Base-by-base conservation (phyloP, 2,797 vertebrate species). In the Hapalemur alaotrensis region DNA sequence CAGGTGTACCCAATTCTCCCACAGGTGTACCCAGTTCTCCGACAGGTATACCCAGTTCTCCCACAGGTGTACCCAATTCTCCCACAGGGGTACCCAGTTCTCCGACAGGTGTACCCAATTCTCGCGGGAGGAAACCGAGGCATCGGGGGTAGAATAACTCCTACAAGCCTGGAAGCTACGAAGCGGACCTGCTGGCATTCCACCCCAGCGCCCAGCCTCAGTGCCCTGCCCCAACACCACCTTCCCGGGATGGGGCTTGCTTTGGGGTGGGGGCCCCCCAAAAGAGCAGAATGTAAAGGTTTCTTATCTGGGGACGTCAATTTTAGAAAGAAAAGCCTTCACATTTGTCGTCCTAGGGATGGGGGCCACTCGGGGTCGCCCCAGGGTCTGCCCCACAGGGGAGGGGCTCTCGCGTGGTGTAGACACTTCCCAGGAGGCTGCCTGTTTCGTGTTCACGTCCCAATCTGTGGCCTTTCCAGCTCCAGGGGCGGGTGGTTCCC, bases 351-450 rank as follows among this genome's bases (percentile, higher is more conserved):
- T 6, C n/a, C 15, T 5, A 30, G n/a, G 14, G 63, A 0, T 5
- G 28, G 15, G 11, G 1, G 11, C 38, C 52, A 41, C 69, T 54
- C 32, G 25, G 11, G 5, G 2, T 8, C 20, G 20, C 20, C 38
- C 32, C 4, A 0, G 6, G 35, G 41, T 75, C 32, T 35, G 25
- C 63, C 72, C 48, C 22, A 28, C 0, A 0, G n/a, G 2, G 23
- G n/a, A 9, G 20, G 32, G 38, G 25, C n/a, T 43, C 32, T 9
- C 11, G 18, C 4, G 7, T n/a, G 61, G 22, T 35, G 65, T 22
- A 30, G 30, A 73, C n/a, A 41, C 57, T 73, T 43, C 38, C 52
- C 14, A n/a, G 76, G 38, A 85, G 7, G 13, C 22, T 20, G 50
- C 28, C 50, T 9, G 41, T 18, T n/a, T n/a, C 38, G 5, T 18